These are phyloP conservation scores for Anthopleura sola DNA, from an alignment of 64 coral and sea anemone genomes.

Conservation along the genomic window DNA sequence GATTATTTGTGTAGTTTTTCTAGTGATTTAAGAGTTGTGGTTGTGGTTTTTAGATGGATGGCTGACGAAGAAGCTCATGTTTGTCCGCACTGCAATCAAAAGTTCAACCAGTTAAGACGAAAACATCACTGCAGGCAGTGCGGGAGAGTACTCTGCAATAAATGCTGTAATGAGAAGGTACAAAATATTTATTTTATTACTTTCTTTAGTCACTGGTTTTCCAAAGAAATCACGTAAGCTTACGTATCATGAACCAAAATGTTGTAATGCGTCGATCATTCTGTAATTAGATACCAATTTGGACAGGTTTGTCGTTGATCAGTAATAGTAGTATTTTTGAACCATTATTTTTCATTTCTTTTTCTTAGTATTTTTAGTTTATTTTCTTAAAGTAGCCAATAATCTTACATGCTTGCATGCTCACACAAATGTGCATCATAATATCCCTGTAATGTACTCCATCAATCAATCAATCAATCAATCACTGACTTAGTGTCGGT, in stretches of 20 bases:
- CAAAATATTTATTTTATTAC: neutral
- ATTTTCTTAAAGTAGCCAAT: too few species aligned
- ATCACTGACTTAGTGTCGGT: too few species aligned
- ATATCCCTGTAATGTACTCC: too few species aligned
- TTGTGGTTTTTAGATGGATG: slow-evolving; percentile 71
- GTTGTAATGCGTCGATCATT: neutral
- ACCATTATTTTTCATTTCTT: neutral
- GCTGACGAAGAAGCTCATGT: slow-evolving; percentile 78
- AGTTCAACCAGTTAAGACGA: slow-evolving; percentile 89
- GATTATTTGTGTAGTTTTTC: neutral
- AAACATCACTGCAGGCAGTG: slow-evolving; percentile 94
- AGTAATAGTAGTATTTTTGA: neutral
- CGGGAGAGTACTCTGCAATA: slow-evolving; percentile 82
- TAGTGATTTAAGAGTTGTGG: neutral
- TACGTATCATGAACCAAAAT: too few species aligned
- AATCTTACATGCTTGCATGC: too few species aligned
- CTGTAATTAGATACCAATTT: neutral
- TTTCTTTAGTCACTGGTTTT: too few species aligned
- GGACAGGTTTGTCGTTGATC: neutral
- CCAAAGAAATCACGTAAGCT: too few species aligned
- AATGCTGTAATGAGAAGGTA: slow-evolving; percentile 98
- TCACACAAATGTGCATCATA: too few species aligned
- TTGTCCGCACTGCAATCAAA: slow-evolving; percentile 80
- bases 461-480: too few species aligned
- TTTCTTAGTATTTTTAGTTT: neutral